Base-by-base conservation (phyloP, 1,140 invertebrate genomes). In the Heliconius melpomene region DNA sequence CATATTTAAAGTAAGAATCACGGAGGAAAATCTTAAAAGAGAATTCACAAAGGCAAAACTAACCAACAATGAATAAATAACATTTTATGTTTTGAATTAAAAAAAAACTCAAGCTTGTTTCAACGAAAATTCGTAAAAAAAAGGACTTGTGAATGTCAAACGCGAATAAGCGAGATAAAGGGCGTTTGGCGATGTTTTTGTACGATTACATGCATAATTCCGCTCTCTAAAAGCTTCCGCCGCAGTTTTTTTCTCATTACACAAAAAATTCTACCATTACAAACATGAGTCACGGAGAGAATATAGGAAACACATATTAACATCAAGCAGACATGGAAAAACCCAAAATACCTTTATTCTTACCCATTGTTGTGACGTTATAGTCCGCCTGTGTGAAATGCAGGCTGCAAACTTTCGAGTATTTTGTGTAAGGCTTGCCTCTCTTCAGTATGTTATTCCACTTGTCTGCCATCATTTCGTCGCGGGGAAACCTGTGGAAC, bases 321-420 rank as follows among this genome's bases (percentile, higher is more conserved):
- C 71, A 80, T 74, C 86, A 89, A 85, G 74, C 82, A 89, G 84
- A 88, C 80, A 85, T 86, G 90, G 90, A 91, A 93, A 92, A 92
- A 90, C 90, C 89, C 88, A 85, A 90, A 52, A 91, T 92, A 90
- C 88, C 90, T 93, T 91, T 92, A 90, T 89, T 91, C 93, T 94
- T 93, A 94, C 93, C 93, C 93, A 94, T 94, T 82, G 92, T 92
- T 77, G 93, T 94, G 79, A 93, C 90, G 85, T 93, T 94, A 82
- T 94, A 94, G 74, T 94, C 93, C 13, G 89, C 87, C 60, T 93
- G 91, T 7, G 92, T 93, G 82, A 94, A 94, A 83, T 94, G 93
- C 8, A 93, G 88, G 84, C 93, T 94, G 88, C 93, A 94, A 72
- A 94, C 93, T 90, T 94, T 94, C 11, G 93, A 94, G 84, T 94